These are phyloP conservation scores for Drosophila planitibia DNA, from an alignment of 2,888 invertebrate genomes.

Conservation along the genomic window DNA sequence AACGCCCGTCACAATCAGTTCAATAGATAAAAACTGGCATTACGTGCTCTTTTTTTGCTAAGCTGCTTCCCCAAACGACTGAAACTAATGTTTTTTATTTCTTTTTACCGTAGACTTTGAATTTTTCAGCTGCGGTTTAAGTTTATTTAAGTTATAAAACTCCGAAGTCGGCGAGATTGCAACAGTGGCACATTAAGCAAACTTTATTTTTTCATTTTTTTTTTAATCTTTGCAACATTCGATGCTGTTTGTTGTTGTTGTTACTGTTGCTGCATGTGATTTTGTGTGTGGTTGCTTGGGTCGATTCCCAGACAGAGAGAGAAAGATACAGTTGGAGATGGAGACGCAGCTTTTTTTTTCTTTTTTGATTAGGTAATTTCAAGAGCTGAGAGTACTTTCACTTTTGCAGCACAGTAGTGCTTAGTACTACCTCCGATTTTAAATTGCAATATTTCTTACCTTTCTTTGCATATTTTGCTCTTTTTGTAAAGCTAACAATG, in stretches of 20 bases:
- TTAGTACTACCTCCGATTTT: conserved; percentile 27
- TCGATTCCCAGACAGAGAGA: conserved; percentile 51
- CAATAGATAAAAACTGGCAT: conserved; percentile 40
- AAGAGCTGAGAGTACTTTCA: conserved; percentile 50
- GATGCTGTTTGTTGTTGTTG: conserved; percentile 25
- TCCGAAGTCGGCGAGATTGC: conserved; percentile 52
- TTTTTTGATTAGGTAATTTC: conserved; percentile 58
- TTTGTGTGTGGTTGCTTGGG: conserved; percentile 31
- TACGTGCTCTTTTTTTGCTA: conserved; percentile 54
- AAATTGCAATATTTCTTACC: conserved; percentile 8
- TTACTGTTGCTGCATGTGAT: conserved; percentile 21
- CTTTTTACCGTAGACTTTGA: conserved; percentile 24
- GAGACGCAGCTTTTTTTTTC: conserved; percentile 6
- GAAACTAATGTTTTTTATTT: conserved; percentile 13
- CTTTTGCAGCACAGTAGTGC: conserved; percentile 39
- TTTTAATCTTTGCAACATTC: conserved; percentile 42
- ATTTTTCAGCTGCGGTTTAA: conserved; percentile 37
- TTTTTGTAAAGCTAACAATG: conserved; percentile 52
- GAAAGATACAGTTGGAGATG: neutral
- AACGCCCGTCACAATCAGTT: conserved; percentile 12
- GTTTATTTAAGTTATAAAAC: conserved; percentile 54
- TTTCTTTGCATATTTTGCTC: neutral
- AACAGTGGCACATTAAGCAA: conserved; percentile 72
- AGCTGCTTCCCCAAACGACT: conserved; percentile 44
- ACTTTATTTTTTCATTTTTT: conserved; percentile 43